Base-by-base conservation (phyloP, 1,140 invertebrate genomes). In the Ylistrum balloti region DNA sequence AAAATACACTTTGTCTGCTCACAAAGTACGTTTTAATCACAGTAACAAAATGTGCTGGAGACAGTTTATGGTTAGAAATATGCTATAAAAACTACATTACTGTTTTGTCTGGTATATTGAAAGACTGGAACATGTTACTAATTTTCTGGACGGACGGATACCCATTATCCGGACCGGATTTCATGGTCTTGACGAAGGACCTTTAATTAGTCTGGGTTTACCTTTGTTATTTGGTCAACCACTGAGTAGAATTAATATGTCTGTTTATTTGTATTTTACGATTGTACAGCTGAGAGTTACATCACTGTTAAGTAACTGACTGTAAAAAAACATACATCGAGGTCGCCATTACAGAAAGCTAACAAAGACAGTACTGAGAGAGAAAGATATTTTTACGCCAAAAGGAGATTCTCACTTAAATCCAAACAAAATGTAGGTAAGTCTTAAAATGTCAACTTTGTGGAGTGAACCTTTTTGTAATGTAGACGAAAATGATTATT, bases 181-280 rank as follows among this genome's bases (percentile, higher is more conserved):
- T 74, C 5, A 74, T 74, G 56, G n/a, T n/a, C 56, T 5, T 28
- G 22, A 74, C 56, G n/a, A 74, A 1, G 56, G 9, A 74, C 28
- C 56, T 74, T 74, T 74, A 74, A 74, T 74, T 74, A 74, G 56
- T 74, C 56, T 74, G 56, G 28, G 56, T n/a, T n/a, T 74, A 74
- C 28, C 22, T 74, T 74, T 74, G 56, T 74, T 74, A n/a, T 74
- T 74, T 28, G 56, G 56, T 74, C 35, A 28, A 28, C 56, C 22
- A 28, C 56, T n/a, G 56, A 74, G 56, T 74, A 74, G 17, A 22
- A 74, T 74, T 17, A 74, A 74, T n/a, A n/a, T 74, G 56, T n/a
- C 56, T 74, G 56, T 74, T 22, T 74, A 74, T 74, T 74, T 28
- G 56, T 74, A 74, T 74, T 74, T 74, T 74, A 74, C 56, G 56